phyloP scores from a whole-genome alignment of 2,797 vertebrate genomes.

The Thaleichthys pacificus region DNA sequence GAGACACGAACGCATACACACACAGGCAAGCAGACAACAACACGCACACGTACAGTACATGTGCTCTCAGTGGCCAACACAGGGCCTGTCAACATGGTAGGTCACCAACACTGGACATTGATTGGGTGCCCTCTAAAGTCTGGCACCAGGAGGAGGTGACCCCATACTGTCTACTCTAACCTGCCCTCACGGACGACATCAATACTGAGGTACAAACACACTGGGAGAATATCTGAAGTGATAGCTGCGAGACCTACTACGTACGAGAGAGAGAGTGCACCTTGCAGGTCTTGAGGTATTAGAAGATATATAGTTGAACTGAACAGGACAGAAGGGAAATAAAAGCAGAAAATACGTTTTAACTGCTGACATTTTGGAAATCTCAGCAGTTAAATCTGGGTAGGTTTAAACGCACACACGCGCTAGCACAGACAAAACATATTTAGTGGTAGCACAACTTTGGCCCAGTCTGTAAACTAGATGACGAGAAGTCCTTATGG shows the following conservation, averaged over 20 bases:
- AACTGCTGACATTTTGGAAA: background rate
- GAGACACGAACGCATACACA: constrained; percentile 3
- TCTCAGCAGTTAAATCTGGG: background rate
- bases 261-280: constrained; percentile 8
- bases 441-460: constrained; percentile 37
- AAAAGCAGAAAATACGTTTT: background rate
- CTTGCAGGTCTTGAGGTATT: constrained; percentile 12
- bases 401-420: background rate
- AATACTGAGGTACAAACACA: constrained; percentile 33
- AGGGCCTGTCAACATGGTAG: background rate
- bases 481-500: constrained; percentile 20
- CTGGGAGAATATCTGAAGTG: constrained; percentile 46
- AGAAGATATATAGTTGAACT: background rate
- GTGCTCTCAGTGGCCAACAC: background rate
- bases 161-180: constrained; percentile 56
- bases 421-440: background rate
- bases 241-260: constrained; percentile 54
- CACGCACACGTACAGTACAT: background rate
- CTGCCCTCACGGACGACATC: constrained; percentile 33
- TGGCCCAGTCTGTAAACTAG: constrained; percentile 28
- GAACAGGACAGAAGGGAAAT: background rate
- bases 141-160: constrained; percentile 39
- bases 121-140: constrained; percentile 36
- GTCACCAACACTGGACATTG: constrained; percentile 36
- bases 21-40: background rate